phyloP scores from a whole-genome alignment of 1,140 invertebrate genomes.

The Macrosteles quadrilineatus region DNA sequence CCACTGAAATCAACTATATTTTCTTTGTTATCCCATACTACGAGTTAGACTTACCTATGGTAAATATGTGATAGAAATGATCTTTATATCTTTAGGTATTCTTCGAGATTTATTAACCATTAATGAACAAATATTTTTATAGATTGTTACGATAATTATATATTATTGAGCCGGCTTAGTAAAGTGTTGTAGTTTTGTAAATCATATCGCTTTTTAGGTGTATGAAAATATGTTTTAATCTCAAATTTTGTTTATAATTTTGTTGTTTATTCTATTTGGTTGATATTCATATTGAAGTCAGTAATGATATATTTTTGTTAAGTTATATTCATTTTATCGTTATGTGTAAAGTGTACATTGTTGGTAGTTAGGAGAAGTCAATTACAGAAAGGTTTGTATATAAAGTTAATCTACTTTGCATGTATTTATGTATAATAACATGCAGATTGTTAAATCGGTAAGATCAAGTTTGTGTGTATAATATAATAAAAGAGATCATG shows the following conservation, averaged over 20 bases:
- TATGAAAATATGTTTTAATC: conserved; percentile 7
- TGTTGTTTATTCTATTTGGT: conserved; percentile 23
- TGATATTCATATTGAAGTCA: neutral
- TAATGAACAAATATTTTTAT: conserved; percentile 11
- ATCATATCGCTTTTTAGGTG: conserved; percentile 1
- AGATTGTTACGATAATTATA: neutral
- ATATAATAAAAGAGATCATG: neutral
- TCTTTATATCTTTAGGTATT: conserved; percentile 15
- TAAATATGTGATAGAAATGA: conserved; percentile 22
- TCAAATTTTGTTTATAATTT: conserved; percentile 13
- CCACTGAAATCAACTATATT: neutral
- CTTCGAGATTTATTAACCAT: conserved; percentile 7
- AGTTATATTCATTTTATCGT: conserved; percentile 18
- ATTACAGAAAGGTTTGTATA: neutral
- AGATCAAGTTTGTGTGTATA: conserved; percentile 11
- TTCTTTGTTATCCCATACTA: neutral
- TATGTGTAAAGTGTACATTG: conserved; percentile 17
- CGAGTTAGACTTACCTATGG: conserved; percentile 7
- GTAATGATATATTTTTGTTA: conserved; percentile 14
- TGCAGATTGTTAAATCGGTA: conserved; percentile 13
- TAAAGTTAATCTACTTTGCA: neutral
- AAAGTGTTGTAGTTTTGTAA: conserved; percentile 20
- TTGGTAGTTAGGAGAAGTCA: conserved; percentile 3
- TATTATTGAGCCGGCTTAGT: conserved; percentile 11
- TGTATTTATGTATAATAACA: conserved; percentile 19